Evolutionary conservation across 2,113 vertebrate genomes (phyloP).

Genomic region (Stegostoma tigrinum): DNA sequence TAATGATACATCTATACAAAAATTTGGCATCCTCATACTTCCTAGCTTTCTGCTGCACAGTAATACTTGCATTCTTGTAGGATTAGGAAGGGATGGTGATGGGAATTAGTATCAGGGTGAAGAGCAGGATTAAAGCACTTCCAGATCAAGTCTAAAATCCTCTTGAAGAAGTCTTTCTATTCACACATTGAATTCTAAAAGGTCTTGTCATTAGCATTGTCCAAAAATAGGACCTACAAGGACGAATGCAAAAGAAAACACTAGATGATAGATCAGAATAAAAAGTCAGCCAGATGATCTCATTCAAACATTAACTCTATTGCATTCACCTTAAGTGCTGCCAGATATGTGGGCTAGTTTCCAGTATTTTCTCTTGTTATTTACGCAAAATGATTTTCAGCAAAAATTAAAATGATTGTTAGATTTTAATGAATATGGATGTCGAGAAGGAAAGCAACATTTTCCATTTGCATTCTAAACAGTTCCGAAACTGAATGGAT

Average conservation of each 20-base stretch:
- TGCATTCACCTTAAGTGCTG: neutral
- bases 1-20: neutral
- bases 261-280: neutral
- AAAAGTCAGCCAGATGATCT: neutral
- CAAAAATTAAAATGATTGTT: neutral
- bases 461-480: neutral
- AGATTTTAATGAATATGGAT: neutral
- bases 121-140: neutral
- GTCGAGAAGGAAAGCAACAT: neutral
- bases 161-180: neutral
- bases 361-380: neutral
- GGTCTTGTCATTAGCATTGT: neutral
- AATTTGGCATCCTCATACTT: neutral
- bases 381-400: neutral
- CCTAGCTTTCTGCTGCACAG: neutral
- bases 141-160: neutral
- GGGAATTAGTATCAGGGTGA: neutral
- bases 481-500: neutral
- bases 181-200: neutral
- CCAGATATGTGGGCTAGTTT: neutral
- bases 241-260: no score
- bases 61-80: no score
- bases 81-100: neutral
- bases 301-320: no score
- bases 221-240: neutral